phyloP scores from a whole-genome alignment of 2,113 vertebrate genomes.

The Psettodes erumei region DNA sequence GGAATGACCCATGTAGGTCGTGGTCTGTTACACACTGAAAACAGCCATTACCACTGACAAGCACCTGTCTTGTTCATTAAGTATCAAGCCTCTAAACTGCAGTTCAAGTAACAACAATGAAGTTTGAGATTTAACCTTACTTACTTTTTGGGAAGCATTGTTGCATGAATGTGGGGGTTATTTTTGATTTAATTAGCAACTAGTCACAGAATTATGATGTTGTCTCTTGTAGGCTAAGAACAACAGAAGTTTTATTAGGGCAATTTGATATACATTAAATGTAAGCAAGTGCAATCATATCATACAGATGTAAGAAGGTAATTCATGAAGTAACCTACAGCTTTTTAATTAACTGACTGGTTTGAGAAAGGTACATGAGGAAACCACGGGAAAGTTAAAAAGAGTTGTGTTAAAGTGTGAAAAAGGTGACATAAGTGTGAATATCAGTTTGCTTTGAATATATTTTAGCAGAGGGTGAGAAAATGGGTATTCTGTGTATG shows the following conservation, averaged over 20 bases:
- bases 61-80: slow-evolving; percentile 75
- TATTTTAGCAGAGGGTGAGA: not conserved
- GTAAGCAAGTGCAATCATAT: too few relatives aligned
- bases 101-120: slow-evolving; percentile 50
- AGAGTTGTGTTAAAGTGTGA: too few relatives aligned
- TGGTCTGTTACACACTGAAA: slow-evolving; percentile 73
- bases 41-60: slow-evolving; percentile 77
- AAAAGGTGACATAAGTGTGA: not conserved
- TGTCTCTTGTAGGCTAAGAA: too few relatives aligned
- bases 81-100: slow-evolving; percentile 50
- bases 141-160: slow-evolving; percentile 2
- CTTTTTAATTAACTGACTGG: not conserved
- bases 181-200: slow-evolving; percentile 5
- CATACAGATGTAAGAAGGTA: too few relatives aligned
- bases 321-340: too few relatives aligned
- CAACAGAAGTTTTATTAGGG: too few relatives aligned
- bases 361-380: not conserved
- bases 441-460: not conserved
- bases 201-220: not conserved
- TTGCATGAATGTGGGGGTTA: slow-evolving; percentile 19
- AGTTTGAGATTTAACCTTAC: slow-evolving; percentile 32
- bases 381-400: too few relatives aligned
- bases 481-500: not conserved
- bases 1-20: slow-evolving; percentile 64
- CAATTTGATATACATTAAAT: too few relatives aligned